phyloP scores from a whole-genome alignment of 2,113 vertebrate genomes.

The Vombatus ursinus region DNA sequence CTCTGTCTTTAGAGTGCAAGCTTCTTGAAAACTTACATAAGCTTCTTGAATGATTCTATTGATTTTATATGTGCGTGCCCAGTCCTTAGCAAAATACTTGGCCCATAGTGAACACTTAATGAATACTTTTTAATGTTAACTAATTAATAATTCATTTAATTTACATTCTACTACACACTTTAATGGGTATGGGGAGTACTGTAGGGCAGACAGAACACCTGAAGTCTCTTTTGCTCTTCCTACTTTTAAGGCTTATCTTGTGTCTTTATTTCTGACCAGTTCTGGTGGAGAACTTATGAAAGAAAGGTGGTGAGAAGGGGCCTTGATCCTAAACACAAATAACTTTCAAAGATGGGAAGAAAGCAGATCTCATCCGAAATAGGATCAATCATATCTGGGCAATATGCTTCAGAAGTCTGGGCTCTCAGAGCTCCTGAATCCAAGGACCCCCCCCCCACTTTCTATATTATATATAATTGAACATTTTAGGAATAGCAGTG shows the following conservation, averaged over 20 bases:
- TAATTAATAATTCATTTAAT: not conserved
- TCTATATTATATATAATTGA: not conserved
- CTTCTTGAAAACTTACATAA: not conserved
- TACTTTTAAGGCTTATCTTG: not conserved
- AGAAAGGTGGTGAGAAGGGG: not conserved
- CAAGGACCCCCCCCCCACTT: not conserved
- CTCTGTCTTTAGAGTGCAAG: not conserved
- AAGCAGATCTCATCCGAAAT: not conserved
- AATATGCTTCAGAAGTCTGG: not conserved
- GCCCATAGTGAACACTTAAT: not conserved
- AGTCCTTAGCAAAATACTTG: not conserved
- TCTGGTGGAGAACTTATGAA: not conserved
- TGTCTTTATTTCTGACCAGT: not conserved
- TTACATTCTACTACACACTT: not conserved
- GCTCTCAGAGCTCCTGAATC: not conserved
- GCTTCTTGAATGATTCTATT: not conserved
- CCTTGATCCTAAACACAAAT: not conserved
- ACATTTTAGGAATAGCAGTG: not conserved
- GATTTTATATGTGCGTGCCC: not conserved
- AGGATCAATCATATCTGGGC: not conserved
- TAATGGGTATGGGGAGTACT: not conserved
- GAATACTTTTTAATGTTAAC: not conserved
- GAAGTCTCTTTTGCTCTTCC: not conserved
- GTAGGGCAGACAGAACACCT: not conserved
- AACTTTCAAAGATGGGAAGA: too few relatives aligned